Base-by-base conservation (phyloP, 2,888 invertebrate genomes). In the Matsumyia berberina region DNA sequence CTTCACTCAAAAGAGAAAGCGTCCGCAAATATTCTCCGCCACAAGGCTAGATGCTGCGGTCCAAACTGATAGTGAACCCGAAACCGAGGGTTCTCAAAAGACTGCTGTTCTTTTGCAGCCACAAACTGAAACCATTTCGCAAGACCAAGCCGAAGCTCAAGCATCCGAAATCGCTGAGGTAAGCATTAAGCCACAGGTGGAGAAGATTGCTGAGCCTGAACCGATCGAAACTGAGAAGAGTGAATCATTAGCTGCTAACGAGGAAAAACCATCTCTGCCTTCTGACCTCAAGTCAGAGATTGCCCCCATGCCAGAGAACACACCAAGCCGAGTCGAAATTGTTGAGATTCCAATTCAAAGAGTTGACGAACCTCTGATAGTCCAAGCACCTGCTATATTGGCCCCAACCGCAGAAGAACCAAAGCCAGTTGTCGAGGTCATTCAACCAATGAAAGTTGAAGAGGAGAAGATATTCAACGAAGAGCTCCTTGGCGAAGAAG, bases 1-100 rank as follows among this genome's bases (percentile, higher is more conserved):
- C 5, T 90, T 88, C 60, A 89, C 87, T 8, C 88, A 89, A 39
- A 89, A 89, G 12, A 89, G 91, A 33, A 91, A 90, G 49, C 90
- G 90, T 57, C 91, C 91, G 8, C 86, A 88, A 35, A 49, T 62
- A 0, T 79, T 87, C 62, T 88, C 89, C 39, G 88, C 88, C 19
- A 89, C 89, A 70, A 87, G 86, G 11, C 69, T 86, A 69, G 44
- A 87, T 44, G 67, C 66, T 11, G 51, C 86, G 17, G 86, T 24
- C 6, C 46, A 51, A 15, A 49, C 62, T 8, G 74, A 79, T 11
- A 9, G 15, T n/a, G 53, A 51, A 15, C 8, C 62, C 1, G 33
- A 55, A 0, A 39, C 74, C 0, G 87, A 79, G n/a, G 86, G 87
- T 3, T 15, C 73, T 8, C 87, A 87, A 55, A 86, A 88, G 55